Base-by-base conservation (phyloP, 2,797 vertebrate species). In the Ataeniobius toweri region DNA sequence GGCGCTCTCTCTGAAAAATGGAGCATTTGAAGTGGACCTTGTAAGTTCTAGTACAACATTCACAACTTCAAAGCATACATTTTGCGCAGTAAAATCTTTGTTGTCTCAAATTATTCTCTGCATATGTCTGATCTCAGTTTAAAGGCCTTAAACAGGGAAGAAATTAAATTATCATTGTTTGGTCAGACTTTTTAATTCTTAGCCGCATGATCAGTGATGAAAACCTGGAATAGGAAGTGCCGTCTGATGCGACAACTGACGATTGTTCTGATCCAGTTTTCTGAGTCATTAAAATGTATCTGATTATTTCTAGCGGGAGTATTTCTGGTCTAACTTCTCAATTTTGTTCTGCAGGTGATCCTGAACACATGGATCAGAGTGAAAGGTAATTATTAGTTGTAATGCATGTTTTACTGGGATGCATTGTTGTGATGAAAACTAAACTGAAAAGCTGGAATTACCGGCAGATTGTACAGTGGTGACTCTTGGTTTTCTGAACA, bases 381-480 rank as follows among this genome's bases (percentile, higher is more conserved):
- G 1, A 56, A 68, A 83, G 88, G 86, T 90, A 81, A 0, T 28
- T 9, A 36, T 6, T 8, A 16, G 0, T 1, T 31, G 7, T 48
- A 2, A 4, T 39, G 22, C 1, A 10, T 7, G 1, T 28, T 28
- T 31, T 3, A 9, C 24, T 67, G 26, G 53, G 0, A n/a, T 48
- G 16, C 2, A 44, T 18, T 81, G 88, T 93, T 50, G 59, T 97
- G 97, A 97, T 98, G 97, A 98, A 93, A 93, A 31, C 71, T 74
- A 90, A 96, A 96, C 94, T 86, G 90, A 89, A 95, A 87, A 95
- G 96, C 97, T 97, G 97, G 97, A 97, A 97, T 97, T 97, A 91
- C 92, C 90, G 89, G 20, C 92, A 93, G 90, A 93, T 84, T 90
- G 82, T 85, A 82, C 67, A 87, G 92, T 93, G 93, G 87, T 94